phyloP scores from a whole-genome alignment of 2,797 vertebrate genomes.

The Characodon lateralis region DNA sequence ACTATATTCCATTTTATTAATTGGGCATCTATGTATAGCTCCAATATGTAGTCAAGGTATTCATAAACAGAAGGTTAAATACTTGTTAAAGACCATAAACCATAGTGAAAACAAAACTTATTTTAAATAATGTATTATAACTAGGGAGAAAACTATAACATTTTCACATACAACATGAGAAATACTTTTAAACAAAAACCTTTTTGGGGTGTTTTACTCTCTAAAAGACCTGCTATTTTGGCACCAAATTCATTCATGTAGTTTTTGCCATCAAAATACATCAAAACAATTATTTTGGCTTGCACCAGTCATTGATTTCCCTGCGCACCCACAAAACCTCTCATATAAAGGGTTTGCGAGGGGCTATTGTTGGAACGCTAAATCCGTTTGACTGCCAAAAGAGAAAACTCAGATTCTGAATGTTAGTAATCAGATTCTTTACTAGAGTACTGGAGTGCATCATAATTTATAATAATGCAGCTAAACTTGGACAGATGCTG shows the following conservation, averaged over 20 bases:
- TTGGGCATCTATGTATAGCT: background rate
- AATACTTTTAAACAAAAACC: background rate
- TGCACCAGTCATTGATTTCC: background rate
- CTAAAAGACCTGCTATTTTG: background rate
- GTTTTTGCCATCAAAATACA: background rate
- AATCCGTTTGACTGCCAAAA: background rate
- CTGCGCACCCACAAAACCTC: background rate
- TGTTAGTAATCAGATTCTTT: background rate
- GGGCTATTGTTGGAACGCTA: background rate
- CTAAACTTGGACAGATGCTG: background rate
- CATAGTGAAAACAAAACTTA: background rate
- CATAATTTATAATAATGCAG: background rate
- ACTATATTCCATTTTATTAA: background rate
- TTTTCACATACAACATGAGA: background rate
- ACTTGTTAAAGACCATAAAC: conserved; percentile 63
- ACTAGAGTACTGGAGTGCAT: background rate
- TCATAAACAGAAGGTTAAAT: conserved; percentile 50
- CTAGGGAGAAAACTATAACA: too few species aligned
- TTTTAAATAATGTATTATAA: too few species aligned
- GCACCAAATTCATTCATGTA: background rate
- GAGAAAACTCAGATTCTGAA: background rate
- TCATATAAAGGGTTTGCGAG: background rate
- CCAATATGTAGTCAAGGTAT: conserved; percentile 55
- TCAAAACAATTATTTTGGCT: background rate
- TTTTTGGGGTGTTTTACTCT: background rate